Evolutionary conservation across 2,888 invertebrate genomes (phyloP).

Genomic region (Eilema caniola): DNA sequence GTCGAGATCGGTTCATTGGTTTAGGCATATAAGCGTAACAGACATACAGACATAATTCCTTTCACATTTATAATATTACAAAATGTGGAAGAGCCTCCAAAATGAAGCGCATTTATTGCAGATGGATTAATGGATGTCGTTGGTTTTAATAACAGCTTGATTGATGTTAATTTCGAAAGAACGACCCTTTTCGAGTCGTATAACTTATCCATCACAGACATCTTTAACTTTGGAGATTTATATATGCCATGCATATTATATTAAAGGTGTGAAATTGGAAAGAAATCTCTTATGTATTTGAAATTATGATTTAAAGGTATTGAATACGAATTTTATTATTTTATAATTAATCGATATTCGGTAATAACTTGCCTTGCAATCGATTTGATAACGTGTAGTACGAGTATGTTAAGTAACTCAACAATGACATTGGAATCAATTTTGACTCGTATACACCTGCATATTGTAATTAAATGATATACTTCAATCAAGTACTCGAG

Average conservation of each 20-base stretch:
- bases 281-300: conserved; percentile 27
- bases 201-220: conserved; percentile 22
- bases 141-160: conserved; percentile 52
- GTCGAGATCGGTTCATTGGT: too few relatives aligned
- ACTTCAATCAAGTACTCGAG: conserved; percentile 25
- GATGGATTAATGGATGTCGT: conserved; percentile 40
- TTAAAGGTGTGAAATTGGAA: conserved; percentile 21
- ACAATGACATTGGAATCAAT: conserved; percentile 61
- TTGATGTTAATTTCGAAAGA: conserved; percentile 57
- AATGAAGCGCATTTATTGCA: conserved; percentile 43
- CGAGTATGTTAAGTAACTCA: conserved; percentile 46
- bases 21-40: too few relatives aligned
- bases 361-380: conserved; percentile 32
- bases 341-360: conserved; percentile 21
- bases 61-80: conserved; percentile 20
- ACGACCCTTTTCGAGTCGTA: conserved; percentile 50
- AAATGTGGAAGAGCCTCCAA: conserved; percentile 41
- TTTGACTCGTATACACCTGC: conserved; percentile 31
- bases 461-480: conserved; percentile 46
- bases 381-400: conserved; percentile 38
- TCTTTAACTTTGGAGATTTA: conserved; percentile 54
- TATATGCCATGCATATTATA: conserved; percentile 39
- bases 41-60: not conserved
- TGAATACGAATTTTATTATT: conserved; percentile 16
- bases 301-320: not conserved